A percentile compares a stretch with the other conserved stretches of the same genome.
Conservation (phyloP, 2,888 invertebrate species). For the Clanis bilineata region DNA sequence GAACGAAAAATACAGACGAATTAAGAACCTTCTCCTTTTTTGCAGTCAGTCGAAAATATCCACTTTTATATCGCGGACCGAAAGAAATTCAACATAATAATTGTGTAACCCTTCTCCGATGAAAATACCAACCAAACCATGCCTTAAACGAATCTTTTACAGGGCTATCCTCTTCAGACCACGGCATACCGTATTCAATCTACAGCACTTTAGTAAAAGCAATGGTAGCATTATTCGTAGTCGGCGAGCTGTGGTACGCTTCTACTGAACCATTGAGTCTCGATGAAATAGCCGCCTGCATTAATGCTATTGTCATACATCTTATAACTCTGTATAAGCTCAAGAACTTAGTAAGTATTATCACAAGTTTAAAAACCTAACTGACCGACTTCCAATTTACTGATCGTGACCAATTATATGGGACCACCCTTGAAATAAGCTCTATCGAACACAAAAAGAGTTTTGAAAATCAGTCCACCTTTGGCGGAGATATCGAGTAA, state of each 20-base stretch:
- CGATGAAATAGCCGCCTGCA: conserved; percentile 52
- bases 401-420: no score
- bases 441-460: no score
- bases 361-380: neutral
- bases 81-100: no score
- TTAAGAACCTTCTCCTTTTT: no score
- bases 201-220: conserved; percentile 46
- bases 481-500: no score
- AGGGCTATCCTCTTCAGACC: conserved; percentile 51
- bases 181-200: conserved; percentile 40
- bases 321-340: conserved; percentile 53
- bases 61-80: no score
- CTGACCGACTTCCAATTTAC: neutral
- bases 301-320: conserved; percentile 57
- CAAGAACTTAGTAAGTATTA: conserved; percentile 51
- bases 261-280: conserved; percentile 40
- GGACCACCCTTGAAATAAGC: no score
- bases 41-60: no score
- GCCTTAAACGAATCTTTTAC: neutral
- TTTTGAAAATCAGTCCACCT: no score
- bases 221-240: conserved; percentile 39
- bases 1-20: no score
- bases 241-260: conserved; percentile 52
- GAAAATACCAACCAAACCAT: no score
- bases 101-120: no score